Base-by-base conservation (phyloP, 2,113 vertebrate species). In the Numenius arquata region DNA sequence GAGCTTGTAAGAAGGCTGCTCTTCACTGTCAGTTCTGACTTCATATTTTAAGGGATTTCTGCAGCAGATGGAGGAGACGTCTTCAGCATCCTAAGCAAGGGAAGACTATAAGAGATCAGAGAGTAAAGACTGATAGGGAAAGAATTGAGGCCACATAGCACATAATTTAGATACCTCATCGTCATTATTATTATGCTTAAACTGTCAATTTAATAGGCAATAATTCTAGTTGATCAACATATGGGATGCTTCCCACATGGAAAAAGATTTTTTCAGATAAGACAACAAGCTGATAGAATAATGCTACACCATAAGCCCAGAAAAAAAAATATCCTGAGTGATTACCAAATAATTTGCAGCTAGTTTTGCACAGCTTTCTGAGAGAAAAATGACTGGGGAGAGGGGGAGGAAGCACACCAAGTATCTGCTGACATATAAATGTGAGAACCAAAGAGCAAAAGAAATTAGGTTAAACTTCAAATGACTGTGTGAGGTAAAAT, bases 351-450 rank as follows among this genome's bases (percentile, higher is more conserved):
- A 93, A 93, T 55, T 88, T 95, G 70, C 61, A 88, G 59, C 78
- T 63, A 86, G 76, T 78, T 94, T 96, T 89, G 61, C 30, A 79
- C 32, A 82, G 83, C 38, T 76, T 25, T 84, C 89, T 89, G 43
- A 81, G 85, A 93, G 81, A 95, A 95, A 91, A 94, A 80, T 68
- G 77, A 38, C 71, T 38, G 4, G 40, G 52, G 71, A 61, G 63
- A 61, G 26, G 5, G 19, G 55, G 45, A 62, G 75, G 56, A 85
- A 73, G 23, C 72, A 75, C 95, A 8, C 65, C 43, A 95, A 95
- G 75, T 93, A 92, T 84, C 90, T 92, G 79, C 61, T 96, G 90
- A 91, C 85, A 90, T 91, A 80, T n/a, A 67, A 84, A 94, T 84
- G 73, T 86, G 88, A 93, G 88, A 97, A 95, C 67, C 80, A 91